Conservation (phyloP, 1,140 invertebrate genomes). For the Dinothrombium tinctorium region DNA sequence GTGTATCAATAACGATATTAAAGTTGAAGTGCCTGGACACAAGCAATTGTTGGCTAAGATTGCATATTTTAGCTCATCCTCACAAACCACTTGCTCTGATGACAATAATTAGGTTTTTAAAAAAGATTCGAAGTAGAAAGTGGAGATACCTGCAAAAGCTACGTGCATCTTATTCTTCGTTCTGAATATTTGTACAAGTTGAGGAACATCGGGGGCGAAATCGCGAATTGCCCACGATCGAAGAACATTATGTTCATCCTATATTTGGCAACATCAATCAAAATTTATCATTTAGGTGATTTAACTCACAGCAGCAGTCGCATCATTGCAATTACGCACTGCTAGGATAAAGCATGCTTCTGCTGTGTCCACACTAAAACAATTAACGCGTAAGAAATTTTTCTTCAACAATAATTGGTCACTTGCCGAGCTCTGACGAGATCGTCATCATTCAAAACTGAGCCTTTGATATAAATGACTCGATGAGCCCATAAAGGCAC, state of each 20-base stretch:
- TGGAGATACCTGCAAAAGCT: background rate
- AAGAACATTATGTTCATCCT: background rate
- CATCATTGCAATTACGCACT: conserved; percentile 83
- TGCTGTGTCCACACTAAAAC: conserved; percentile 58
- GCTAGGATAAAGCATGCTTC: conserved; percentile 87
- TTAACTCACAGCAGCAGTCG: conserved; percentile 58
- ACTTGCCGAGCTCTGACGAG: no score
- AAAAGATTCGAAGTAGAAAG: background rate
- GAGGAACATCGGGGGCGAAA: background rate
- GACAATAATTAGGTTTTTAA: background rate
- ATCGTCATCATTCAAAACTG: no score
- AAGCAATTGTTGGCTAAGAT: conserved; percentile 89
- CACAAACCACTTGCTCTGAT: conserved; percentile 78
- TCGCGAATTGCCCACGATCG: background rate
- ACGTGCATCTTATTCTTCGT: background rate
- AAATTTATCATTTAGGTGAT: no score
- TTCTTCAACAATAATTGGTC: no score
- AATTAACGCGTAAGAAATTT: no score
- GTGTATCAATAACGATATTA: conserved; percentile 83
- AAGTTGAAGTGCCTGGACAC: conserved; percentile 80
- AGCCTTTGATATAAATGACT: conserved; percentile 87
- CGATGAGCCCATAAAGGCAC: conserved; percentile 89
- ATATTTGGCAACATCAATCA: background rate
- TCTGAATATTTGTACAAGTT: background rate
- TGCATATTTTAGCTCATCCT: conserved; percentile 87